These are phyloP conservation scores for Hyalella azteca DNA, from an alignment of 2,888 invertebrate genomes.

Conservation along the genomic window DNA sequence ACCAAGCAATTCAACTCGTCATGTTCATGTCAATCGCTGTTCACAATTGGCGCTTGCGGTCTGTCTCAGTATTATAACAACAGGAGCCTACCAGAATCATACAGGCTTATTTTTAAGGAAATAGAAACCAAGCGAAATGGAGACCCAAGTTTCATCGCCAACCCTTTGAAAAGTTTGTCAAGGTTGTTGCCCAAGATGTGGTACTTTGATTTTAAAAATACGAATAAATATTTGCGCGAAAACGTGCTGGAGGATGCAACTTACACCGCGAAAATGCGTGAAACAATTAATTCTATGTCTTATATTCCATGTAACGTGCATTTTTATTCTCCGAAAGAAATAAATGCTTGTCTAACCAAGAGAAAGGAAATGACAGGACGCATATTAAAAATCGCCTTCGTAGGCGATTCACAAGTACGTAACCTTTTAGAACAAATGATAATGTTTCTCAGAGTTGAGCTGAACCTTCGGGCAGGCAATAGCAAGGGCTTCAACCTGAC, in stretches of 20 bases:
- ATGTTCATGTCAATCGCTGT: slow-evolving; percentile 40
- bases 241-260: not conserved
- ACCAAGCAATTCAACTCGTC: not conserved
- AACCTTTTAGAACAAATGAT: slow-evolving; percentile 42
- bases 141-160: not conserved
- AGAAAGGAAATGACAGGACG: slow-evolving; percentile 3
- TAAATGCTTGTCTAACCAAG: slow-evolving; percentile 1
- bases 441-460: not conserved
- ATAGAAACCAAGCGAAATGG: not conserved
- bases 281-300: not conserved
- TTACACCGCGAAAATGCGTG: not conserved
- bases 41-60: slow-evolving; percentile 47
- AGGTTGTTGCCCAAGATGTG: not conserved
- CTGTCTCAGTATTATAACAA: not conserved
- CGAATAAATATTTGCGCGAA: not conserved
- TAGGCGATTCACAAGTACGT: slow-evolving; percentile 47
- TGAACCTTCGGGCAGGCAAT: slow-evolving; percentile 14
- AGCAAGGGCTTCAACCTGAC: not conserved
- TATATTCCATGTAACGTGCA: slow-evolving; percentile 41
- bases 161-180: not conserved
- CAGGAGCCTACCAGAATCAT: not conserved
- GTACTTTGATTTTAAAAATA: not conserved
- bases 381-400: slow-evolving; percentile 43
- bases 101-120: not conserved
- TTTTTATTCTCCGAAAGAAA: slow-evolving; percentile 30